Evolutionary conservation across 2,113 vertebrate genomes (phyloP).

Genomic region (Anoura caudifer): DNA sequence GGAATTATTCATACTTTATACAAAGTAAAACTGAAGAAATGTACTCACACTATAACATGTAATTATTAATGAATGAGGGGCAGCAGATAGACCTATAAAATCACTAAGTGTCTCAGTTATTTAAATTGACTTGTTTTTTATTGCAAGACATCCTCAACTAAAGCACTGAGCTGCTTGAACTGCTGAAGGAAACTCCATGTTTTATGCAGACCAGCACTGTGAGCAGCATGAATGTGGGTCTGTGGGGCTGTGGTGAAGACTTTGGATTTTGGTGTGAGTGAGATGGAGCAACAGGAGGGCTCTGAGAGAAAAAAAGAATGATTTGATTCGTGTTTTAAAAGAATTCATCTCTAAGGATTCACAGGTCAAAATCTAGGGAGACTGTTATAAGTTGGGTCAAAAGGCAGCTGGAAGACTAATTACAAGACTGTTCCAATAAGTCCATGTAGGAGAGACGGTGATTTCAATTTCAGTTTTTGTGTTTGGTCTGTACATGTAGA

Average conservation of each 20-base stretch:
- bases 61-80: neutral
- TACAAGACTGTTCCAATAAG: neutral
- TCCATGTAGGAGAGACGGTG: neutral
- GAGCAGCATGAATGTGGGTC: no score
- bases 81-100: no score
- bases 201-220: no score
- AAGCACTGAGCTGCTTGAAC: no score
- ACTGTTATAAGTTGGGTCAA: neutral
- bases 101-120: no score
- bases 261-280: no score
- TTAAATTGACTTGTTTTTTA: neutral
- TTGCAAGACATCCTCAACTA: no score
- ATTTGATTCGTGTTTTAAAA: neutral
- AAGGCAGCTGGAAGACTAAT: neutral
- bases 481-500: neutral
- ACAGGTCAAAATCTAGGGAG: neutral
- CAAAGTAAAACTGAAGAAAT: neutral
- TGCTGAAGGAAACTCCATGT: no score
- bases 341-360: neutral
- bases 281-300: no score
- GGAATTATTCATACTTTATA: neutral
- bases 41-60: neutral
- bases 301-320: neutral
- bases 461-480: neutral
- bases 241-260: no score